Conservation (phyloP, 2,113 vertebrate species). For the Hippocampus zosterae region DNA sequence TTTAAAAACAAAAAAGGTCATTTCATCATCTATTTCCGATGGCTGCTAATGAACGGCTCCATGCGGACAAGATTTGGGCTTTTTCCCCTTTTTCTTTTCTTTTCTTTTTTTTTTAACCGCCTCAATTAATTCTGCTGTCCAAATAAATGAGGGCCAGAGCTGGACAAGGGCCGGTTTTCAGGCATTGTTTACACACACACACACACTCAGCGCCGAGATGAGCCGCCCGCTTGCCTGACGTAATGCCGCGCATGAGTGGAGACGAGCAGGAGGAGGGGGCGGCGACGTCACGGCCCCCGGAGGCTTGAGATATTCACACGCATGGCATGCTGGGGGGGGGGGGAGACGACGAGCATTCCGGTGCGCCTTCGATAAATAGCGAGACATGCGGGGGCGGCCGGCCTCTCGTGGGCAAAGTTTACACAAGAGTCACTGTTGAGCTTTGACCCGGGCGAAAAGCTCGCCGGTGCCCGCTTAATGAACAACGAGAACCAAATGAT, state of each 20-base stretch:
- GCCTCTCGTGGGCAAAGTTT: slow-evolving; percentile 67
- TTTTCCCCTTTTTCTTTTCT: slow-evolving; percentile 67
- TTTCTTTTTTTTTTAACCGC: slow-evolving; percentile 60
- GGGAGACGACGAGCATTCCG: background rate
- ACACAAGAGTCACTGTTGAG: slow-evolving; percentile 70
- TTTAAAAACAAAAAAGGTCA: too few species aligned
- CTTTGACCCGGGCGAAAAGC: slow-evolving; percentile 58
- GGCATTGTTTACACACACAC: slow-evolving; percentile 69
- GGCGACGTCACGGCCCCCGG: background rate
- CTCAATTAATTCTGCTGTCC: slow-evolving; percentile 95
- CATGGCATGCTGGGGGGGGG: background rate
- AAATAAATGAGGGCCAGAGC: slow-evolving; percentile 86
- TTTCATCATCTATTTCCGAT: slow-evolving; percentile 93
- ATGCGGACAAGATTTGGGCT: slow-evolving; percentile 81
- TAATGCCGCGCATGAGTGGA: slow-evolving; percentile 34
- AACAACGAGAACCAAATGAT: too few species aligned
- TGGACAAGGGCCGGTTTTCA: slow-evolving; percentile 75
- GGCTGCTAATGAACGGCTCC: slow-evolving; percentile 90
- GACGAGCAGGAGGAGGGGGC: background rate
- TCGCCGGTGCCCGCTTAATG: slow-evolving; percentile 59
- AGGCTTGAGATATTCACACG: slow-evolving; percentile 9
- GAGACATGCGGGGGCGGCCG: slow-evolving; percentile 35
- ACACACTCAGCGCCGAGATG: slow-evolving; percentile 49
- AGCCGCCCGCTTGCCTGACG: slow-evolving; percentile 42
- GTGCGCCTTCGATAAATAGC: background rate